phyloP scores from a whole-genome alignment of 2,797 vertebrate species.

The Todus mexicanus region DNA sequence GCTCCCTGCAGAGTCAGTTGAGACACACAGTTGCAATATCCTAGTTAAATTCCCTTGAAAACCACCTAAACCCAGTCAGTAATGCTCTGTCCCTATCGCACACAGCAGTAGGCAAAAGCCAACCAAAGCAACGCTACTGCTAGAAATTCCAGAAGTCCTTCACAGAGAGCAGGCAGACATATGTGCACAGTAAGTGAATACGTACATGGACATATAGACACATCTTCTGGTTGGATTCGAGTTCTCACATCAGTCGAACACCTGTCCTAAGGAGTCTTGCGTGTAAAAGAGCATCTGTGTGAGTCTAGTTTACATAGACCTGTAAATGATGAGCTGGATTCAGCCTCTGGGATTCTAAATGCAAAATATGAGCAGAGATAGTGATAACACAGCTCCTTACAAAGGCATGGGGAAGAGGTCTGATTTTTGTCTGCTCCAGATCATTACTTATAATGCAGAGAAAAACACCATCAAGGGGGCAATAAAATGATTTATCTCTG shows the following conservation, averaged over 20 bases:
- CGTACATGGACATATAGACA: neutral
- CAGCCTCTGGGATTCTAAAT: neutral
- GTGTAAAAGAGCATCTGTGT: neutral
- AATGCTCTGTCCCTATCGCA: neutral
- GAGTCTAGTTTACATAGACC: neutral
- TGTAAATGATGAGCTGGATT: neutral
- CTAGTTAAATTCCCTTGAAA: slow-evolving; percentile 20
- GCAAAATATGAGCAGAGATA: neutral
- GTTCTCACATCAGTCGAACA: neutral
- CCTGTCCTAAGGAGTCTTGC: neutral
- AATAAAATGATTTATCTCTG: neutral
- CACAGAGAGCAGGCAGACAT: neutral
- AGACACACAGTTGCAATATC: neutral
- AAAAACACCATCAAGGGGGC: neutral
- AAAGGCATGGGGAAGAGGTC: neutral
- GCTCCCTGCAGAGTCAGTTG: neutral
- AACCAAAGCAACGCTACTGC: neutral
- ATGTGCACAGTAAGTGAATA: neutral
- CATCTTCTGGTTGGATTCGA: neutral
- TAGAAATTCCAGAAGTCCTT: neutral
- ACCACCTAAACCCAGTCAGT: neutral
- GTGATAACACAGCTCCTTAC: neutral
- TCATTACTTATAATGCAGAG: neutral
- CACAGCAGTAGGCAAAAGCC: neutral
- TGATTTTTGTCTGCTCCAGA: neutral